Evolutionary conservation across 2,888 invertebrate species (phyloP), one percentile per base, ranked within the genome.

Genomic region (Exocentrus adspersus): DNA sequence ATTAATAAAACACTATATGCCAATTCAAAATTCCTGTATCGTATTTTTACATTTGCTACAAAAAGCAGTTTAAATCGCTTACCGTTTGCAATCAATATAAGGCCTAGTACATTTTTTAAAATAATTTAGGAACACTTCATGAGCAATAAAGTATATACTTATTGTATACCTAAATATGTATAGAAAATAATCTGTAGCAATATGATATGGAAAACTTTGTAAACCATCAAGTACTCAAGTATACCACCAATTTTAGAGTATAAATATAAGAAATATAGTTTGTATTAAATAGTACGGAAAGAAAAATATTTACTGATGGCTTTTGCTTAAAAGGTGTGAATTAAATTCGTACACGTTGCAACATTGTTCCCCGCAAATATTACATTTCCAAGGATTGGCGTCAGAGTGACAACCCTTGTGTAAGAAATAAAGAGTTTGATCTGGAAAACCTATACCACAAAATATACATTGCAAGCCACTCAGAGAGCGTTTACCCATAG

Each of bases 361-460:
- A 84, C 95, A 95, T 81, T 93, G 92, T 82, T 95, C 94, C 51
- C 97, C 97, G 83, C 98, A 98, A 75, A 98, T 94, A 85, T 98
- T 98, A 84, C 97, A 97, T 84, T 96, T 96, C 91, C 92, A 98
- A 0, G 98, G 97, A 85, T 97, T 97, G 72, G 94, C 93, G 80
- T 96, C 95, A 74, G 97, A 97, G 85, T 98, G 98, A 82, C 98
- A 95, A 72, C 97, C 97, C 85, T 97, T 97, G 86, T 98, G 98
- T 71, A 98, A 87, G 85, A 97, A 95, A 85, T 97, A 97, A 61
- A 98, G 87, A 0, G 97, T 98, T 79, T 95, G 94, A 84, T 98
- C 97, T 32, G 95, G 95, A 85, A 97, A 98, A 50, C 93, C 90
- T 78, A 98, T 96, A 75, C 94, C 92, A 84, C 98, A 98, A 83